phyloP scores from a whole-genome alignment of 2,113 vertebrate species.

The Ceratotherium simum region DNA sequence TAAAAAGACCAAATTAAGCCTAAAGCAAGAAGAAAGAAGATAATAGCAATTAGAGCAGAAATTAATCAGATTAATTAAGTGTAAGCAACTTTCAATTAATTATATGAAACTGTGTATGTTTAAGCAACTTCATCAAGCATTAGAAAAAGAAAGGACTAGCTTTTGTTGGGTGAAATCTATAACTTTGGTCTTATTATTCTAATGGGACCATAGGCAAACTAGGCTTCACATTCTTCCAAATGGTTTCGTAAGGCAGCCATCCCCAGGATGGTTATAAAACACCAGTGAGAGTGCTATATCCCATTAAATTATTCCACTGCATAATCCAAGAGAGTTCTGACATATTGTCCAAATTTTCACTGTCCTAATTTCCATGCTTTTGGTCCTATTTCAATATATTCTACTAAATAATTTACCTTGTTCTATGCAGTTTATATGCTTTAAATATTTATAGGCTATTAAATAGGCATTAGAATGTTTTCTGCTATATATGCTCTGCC shows the following conservation, averaged over 20 bases:
- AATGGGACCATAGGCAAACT: background rate
- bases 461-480: background rate
- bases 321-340: background rate
- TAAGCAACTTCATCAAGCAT: background rate
- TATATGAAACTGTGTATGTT: background rate
- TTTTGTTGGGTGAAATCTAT: background rate
- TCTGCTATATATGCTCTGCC: background rate
- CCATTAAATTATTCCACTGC: background rate
- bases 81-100: no score
- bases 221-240: background rate
- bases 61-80: background rate
- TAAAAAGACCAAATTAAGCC: background rate
- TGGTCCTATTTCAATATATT: constrained; percentile 54
- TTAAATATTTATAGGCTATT: constrained; percentile 65
- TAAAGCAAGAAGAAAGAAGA: background rate
- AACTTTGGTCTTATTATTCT: background rate
- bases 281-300: background rate
- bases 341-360: background rate
- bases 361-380: background rate
- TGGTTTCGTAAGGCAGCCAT: background rate
- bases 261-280: background rate
- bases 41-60: background rate
- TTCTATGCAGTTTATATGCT: background rate
- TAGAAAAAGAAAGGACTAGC: background rate
- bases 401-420: constrained; percentile 54